Conservation (phyloP, 53 echinoderm and acorn worm genomes). For the Astropecten irregularis region DNA sequence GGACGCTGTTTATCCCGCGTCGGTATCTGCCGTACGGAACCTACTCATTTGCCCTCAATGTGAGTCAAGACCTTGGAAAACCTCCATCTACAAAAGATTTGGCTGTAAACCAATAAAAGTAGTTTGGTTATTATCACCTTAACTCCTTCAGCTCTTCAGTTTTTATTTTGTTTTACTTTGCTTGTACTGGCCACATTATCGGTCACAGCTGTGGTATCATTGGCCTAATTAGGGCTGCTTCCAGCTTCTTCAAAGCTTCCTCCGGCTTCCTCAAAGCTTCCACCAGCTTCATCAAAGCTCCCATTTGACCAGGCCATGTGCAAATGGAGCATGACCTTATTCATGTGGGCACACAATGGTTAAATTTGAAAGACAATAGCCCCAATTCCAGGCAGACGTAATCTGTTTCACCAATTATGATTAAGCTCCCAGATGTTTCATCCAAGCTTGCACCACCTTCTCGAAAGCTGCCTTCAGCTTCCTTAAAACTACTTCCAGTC, state of each 20-base stretch:
- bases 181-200: too few relatives aligned
- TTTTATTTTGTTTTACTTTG: not conserved
- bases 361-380: too few relatives aligned
- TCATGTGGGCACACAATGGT: too few relatives aligned
- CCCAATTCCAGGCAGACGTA: too few relatives aligned
- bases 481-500: not conserved
- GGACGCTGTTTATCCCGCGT: slow-evolving; percentile 75
- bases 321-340: not conserved
- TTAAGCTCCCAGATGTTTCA: not conserved
- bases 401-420: not conserved
- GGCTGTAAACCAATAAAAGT: too few relatives aligned
- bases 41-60: slow-evolving; percentile 68
- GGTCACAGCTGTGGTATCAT: not conserved
- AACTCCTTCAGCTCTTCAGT: not conserved
- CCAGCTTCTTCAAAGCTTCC: slow-evolving; percentile 20
- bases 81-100: too few relatives aligned
- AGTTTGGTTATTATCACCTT: too few relatives aligned
- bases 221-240: not conserved
- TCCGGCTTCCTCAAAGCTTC: not conserved
- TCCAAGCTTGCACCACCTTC: not conserved
- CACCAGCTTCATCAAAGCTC: slow-evolving; percentile 1
- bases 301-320: not conserved
- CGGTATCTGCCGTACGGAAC: slow-evolving; percentile 59
- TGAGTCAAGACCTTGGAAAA: too few relatives aligned
- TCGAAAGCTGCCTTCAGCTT: slow-evolving; percentile 3